Evolutionary conservation across 1,140 invertebrate genomes (phyloP).

Genomic region (Ylistrum balloti): DNA sequence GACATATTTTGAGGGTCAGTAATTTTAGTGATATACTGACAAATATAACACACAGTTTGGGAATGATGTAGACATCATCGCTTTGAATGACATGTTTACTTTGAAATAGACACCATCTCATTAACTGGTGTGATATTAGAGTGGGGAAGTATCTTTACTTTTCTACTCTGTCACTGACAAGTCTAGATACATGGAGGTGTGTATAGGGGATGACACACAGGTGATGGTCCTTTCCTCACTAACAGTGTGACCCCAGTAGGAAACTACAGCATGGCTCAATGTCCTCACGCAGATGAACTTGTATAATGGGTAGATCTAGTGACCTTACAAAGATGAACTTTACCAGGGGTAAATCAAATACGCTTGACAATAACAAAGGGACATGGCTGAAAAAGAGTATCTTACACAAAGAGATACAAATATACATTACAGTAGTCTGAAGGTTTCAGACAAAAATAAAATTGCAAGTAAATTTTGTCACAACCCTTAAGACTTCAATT

Average conservation of each 20-base stretch:
- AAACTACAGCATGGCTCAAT: not conserved
- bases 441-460: not conserved
- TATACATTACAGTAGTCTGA: not conserved
- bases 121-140: slow-evolving; percentile 22
- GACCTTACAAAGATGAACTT: too few species aligned
- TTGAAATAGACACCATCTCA: slow-evolving; percentile 7
- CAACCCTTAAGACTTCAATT: too few species aligned
- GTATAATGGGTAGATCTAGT: not conserved
- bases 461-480: not conserved
- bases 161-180: not conserved
- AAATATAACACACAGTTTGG: not conserved
- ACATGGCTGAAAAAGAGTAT: too few species aligned
- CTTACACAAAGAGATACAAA: too few species aligned
- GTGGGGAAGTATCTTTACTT: not conserved
- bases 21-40: slow-evolving; percentile 11
- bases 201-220: slow-evolving; percentile 9
- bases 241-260: not conserved
- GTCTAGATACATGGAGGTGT: not conserved
- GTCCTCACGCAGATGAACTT: not conserved
- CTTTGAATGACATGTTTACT: not conserved
- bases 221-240: not conserved
- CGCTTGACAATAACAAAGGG: too few species aligned
- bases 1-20: not conserved
- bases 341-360: too few species aligned
- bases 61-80: slow-evolving; percentile 10